Base-by-base conservation (phyloP, 92 coral and sea anemone genomes). In the Montipora capitata region DNA sequence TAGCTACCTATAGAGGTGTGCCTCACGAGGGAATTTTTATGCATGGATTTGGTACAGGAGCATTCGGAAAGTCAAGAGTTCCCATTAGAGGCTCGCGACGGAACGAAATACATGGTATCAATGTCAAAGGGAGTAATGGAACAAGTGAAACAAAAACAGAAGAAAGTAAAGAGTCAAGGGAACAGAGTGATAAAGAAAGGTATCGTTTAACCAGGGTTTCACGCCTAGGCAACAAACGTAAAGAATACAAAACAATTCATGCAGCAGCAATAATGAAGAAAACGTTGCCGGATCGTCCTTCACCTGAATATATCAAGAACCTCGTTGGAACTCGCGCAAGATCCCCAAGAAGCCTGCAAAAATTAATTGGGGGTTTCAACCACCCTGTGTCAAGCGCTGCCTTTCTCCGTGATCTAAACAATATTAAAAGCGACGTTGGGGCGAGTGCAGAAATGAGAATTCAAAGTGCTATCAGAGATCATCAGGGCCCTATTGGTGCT, bases 21-120 rank as follows among this genome's bases (percentile, higher is more conserved):
- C 99, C 99, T 14, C 93, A 90, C 56, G 98, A 96, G 73, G 91
- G 87, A 41, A 93, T 93, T 78, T 95, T 69, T 63, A 93, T 98
- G 94, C 91, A 92, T 18, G 98, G 95, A 7, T 71, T 89, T n/a
- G 98, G 96, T 40, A 80, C 74, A 10, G 94, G 96, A 12, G 95
- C 96, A 2, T 98, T 92, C 74, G 88, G 94, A 7, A 98, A 96
- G 68, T 98, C 99, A 7, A 42, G 52, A 35, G 89, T 98, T 15
- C 98, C 98, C 3, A 5, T 40, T 2, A 90, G 61, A 83, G 88
- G 90, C 40, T 91, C 86, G 80, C 83, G 89, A 15, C 84, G 94
- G 9, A 68, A 83, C 83, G 66, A 91, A 27, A 93, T 85, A 49
- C 62, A 89, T 17, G 67, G 80, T 68, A 45, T 74, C 40, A 43